Conservation (phyloP, 2,113 vertebrate species). For the Neolamprologus falcicula region DNA sequence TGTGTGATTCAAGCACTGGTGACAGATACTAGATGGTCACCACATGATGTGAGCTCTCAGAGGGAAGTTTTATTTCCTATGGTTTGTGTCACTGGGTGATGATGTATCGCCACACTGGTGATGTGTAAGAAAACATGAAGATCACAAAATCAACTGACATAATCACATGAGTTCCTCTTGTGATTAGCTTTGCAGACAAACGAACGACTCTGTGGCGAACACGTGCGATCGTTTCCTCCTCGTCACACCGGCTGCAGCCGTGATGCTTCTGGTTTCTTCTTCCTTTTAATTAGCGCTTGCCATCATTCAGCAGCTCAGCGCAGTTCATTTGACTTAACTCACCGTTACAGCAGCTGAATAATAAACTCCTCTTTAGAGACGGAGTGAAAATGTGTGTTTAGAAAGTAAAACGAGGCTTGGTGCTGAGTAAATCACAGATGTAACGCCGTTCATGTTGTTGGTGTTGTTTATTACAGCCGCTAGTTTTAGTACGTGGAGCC, state of each 20-base stretch:
- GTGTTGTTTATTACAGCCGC: neutral
- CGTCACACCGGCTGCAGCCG: neutral
- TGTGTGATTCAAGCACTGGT: neutral
- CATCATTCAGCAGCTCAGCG: neutral
- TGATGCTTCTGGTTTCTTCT: neutral
- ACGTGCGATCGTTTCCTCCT: neutral
- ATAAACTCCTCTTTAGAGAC: neutral
- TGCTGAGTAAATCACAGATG: neutral
- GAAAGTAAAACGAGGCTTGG: neutral
- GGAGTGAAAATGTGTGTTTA: neutral
- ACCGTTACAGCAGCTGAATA: neutral
- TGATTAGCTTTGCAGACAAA: neutral
- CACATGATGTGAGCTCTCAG: neutral
- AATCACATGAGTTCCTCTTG: slow-evolving; percentile 33
- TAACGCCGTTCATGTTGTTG: neutral
- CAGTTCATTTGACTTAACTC: neutral
- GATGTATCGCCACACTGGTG: neutral
- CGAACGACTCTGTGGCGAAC: neutral
- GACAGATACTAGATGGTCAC: neutral
- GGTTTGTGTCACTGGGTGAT: neutral
- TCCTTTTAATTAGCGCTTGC: neutral
- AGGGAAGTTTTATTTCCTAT: neutral
- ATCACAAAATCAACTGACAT: neutral
- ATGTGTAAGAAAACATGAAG: neutral
- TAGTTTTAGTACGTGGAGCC: neutral